These are phyloP conservation scores for Paracanthobrama guichenoti DNA, from an alignment of 2,113 vertebrate genomes.

Conservation along the genomic window DNA sequence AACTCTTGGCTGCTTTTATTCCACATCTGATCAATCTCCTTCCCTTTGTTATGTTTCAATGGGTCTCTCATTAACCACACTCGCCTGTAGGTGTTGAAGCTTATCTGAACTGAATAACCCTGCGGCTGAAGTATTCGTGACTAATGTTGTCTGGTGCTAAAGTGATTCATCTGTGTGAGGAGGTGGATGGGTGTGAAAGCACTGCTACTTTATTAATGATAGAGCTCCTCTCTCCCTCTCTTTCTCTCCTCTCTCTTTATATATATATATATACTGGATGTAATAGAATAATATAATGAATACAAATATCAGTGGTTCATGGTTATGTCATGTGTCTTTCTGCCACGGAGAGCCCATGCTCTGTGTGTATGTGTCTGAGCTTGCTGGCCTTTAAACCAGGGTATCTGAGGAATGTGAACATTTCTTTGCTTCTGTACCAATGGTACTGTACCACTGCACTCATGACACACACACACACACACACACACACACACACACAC, in stretches of 20 bases:
- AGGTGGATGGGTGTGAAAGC: constrained; percentile 10
- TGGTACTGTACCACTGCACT: neutral
- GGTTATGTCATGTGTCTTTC: neutral
- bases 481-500: no score
- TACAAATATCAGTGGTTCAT: neutral
- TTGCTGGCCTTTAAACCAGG: constrained; percentile 30
- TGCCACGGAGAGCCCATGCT: constrained; percentile 3
- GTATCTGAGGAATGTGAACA: constrained; percentile 32
- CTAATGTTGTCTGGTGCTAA: constrained; percentile 20
- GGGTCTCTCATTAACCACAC: neutral
- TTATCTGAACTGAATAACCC: constrained; percentile 18
- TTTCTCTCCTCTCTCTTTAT: neutral
- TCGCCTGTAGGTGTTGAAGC: neutral
- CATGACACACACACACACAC: neutral
- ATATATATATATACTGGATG: neutral
- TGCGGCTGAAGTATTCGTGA: neutral
- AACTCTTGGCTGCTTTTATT: neutral
- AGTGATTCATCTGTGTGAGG: constrained; percentile 12
- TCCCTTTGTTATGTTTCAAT: neutral
- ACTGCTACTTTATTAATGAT: neutral
- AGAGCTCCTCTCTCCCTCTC: neutral
- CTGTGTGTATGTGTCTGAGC: constrained; percentile 23
- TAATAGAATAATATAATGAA: neutral
- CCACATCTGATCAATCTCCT: neutral
- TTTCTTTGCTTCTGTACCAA: constrained; percentile 30